Percentiles rank a stretch among this genome's conserved stretches.
These are phyloP conservation scores for Euwallacea fornicatus DNA, from an alignment of 1,140 invertebrate species.

Conservation along the genomic window DNA sequence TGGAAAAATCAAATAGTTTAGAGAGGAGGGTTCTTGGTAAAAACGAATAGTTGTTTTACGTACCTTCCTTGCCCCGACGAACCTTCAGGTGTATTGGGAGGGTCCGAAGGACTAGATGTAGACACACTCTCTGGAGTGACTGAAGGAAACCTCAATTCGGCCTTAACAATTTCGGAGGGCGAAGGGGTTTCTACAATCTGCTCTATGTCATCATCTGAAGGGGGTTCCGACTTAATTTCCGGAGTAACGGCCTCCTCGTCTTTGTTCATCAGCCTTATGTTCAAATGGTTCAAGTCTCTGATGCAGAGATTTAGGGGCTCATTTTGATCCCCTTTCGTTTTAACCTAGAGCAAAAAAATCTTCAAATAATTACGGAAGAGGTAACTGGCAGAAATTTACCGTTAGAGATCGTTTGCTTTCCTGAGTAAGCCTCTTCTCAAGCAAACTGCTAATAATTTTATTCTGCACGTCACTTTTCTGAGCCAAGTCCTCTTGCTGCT, in stretches of 20 bases:
- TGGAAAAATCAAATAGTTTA: too few species aligned
- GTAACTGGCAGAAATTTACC: conserved; percentile 9
- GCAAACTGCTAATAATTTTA: conserved; percentile 66
- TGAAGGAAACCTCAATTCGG: conserved; percentile 39
- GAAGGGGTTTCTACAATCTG: conserved; percentile 58
- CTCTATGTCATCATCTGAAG: conserved; percentile 61
- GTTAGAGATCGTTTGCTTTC: conserved; percentile 56
- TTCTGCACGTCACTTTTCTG: conserved; percentile 68
- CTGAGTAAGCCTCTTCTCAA: conserved; percentile 69
- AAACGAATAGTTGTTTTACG: not conserved
- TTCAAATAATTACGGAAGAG: not conserved
- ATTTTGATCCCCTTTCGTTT: conserved; percentile 55
- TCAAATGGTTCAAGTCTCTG: conserved; percentile 68
- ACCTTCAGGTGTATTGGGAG: conserved; percentile 39
- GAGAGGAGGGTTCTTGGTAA: not conserved
- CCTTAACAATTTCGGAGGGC: conserved; percentile 46
- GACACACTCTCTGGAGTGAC: conserved; percentile 31
- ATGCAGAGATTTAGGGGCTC: conserved; percentile 85
- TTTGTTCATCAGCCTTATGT: conserved; percentile 63
- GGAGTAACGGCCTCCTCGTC: conserved; percentile 63
- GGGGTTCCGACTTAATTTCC: conserved; percentile 59
- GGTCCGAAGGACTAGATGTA: conserved; percentile 36
- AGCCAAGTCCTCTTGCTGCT: conserved; percentile 37
- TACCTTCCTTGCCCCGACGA: conserved; percentile 39
- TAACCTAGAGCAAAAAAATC: not conserved